phyloP scores from a whole-genome alignment of 2,113 vertebrate genomes.

The Oxygymnocypris stewartii region DNA sequence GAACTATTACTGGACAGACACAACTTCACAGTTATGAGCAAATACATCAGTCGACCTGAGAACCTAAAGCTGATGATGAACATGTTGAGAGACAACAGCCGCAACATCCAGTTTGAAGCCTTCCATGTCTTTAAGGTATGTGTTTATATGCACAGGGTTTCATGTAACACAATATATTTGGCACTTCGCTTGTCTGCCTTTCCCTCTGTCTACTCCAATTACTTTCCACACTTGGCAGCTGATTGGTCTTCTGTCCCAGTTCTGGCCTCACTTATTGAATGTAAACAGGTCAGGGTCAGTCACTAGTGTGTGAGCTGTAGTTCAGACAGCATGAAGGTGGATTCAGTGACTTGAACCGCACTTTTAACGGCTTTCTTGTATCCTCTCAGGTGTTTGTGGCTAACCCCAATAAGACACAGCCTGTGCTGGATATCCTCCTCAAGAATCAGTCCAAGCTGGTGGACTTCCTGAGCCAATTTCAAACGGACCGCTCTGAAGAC shows the following conservation, averaged over 20 bases:
- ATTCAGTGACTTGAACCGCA: background rate
- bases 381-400: constrained; percentile 93
- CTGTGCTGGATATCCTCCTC: constrained; percentile 94
- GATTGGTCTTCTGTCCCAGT: constrained; percentile 3
- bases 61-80: constrained; percentile 99
- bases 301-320: background rate
- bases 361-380: constrained; percentile 36
- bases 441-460: constrained; percentile 98
- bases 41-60: constrained; percentile 94
- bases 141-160: background rate
- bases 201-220: constrained; percentile 29
- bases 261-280: constrained; percentile 8
- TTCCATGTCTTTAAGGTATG: constrained; percentile 98
- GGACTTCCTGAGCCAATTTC: constrained; percentile 96
- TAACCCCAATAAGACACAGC: constrained; percentile 96
- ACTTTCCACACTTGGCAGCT: constrained; percentile 19
- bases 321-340: background rate
- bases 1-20: constrained; percentile 94
- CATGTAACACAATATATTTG: background rate
- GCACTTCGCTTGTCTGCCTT: constrained; percentile 1
- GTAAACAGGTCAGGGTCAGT: constrained; percentile 17
- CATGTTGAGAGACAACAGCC: constrained; percentile 91
- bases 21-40: constrained; percentile 96
- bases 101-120: constrained; percentile 98
- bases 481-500: constrained; percentile 91